Evolutionary conservation across 2,888 invertebrate genomes (phyloP), one percentile per base, ranked within the genome.

Genomic region (Trichacis sp.): DNA sequence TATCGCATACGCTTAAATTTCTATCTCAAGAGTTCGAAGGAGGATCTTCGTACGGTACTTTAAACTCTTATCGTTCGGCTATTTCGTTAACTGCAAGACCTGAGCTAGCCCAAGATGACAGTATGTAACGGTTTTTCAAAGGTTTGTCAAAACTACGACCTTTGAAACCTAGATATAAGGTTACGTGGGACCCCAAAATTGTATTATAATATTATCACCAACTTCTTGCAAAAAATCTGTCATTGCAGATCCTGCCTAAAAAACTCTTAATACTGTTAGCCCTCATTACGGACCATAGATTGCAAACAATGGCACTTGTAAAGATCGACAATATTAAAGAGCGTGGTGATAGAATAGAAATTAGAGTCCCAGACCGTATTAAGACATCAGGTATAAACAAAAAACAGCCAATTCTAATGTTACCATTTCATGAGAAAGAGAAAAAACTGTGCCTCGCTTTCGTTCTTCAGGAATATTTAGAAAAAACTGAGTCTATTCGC

Each of bases 291-390:
- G 64, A 50, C 1, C 69, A 67, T 42, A 52, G 62, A 45, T 48
- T 68, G 24, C 64, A 68, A 24, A 70, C 70, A 1, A 51, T 69
- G 29, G 54, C 52, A 6, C 43, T 64, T 12, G 64, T 69, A 11
- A 67, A 64, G 8, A 53, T 64, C 6, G 48, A 53, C 1, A 66
- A 69, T 57, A 67, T 69, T 52, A 12, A 15, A 11, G 40, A 47
- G 0, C 19, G 29, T n/a, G 9, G 24, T 8, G 19, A 54, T 4
- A 38, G 19, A 6, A 36, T 66, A 38, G 59, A 71, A 47, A 62
- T 70, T n/a, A 64, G 58, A 14, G 64, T 68, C 42, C 50, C 50
- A 4, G 51, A 56, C 43, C 33, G 11, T 1, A 59, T 63, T 5
- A 68, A 68, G 18, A 60, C 64, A 1, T 69, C 58, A 2, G 49